Conservation (phyloP, 2,888 invertebrate species). For the Cheilosia vernalis region DNA sequence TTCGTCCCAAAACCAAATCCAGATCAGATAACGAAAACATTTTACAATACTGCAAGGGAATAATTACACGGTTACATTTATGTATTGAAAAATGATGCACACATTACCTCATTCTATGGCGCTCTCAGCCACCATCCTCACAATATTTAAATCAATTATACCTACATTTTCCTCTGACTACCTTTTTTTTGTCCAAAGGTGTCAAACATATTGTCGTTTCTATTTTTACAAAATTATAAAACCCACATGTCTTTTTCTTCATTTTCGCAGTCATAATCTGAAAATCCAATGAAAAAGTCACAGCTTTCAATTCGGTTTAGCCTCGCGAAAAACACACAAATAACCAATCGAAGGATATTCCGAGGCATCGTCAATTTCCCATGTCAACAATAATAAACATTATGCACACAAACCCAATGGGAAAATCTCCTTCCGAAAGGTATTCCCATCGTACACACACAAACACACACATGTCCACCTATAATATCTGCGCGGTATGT, state of each 20-base stretch:
- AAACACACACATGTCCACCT: not conserved
- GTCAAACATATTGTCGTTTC: not conserved
- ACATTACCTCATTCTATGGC: too few species aligned
- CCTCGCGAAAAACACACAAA: constrained; percentile 25
- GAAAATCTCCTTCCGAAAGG: constrained; percentile 66
- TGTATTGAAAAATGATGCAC: not conserved
- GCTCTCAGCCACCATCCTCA: too few species aligned
- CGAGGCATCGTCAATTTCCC: constrained; percentile 29
- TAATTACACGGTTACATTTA: too few species aligned
- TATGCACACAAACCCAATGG: constrained; percentile 55
- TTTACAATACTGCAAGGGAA: too few species aligned
- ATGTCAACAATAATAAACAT: constrained; percentile 44
- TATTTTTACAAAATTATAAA: not conserved
- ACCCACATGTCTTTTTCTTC: not conserved
- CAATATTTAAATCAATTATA: not conserved
- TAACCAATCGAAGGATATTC: constrained; percentile 41
- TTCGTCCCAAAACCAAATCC: too few species aligned
- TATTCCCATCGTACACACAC: constrained; percentile 34
- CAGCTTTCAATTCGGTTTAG: constrained; percentile 54
- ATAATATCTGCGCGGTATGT: constrained; percentile 46
- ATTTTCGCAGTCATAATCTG: constrained; percentile 12
- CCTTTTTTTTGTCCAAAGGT: not conserved
- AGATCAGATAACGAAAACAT: too few species aligned
- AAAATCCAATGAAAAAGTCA: constrained; percentile 70
- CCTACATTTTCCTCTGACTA: not conserved